Evolutionary conservation across 1,140 invertebrate genomes (phyloP).

Genomic region (Triops cancriformis): DNA sequence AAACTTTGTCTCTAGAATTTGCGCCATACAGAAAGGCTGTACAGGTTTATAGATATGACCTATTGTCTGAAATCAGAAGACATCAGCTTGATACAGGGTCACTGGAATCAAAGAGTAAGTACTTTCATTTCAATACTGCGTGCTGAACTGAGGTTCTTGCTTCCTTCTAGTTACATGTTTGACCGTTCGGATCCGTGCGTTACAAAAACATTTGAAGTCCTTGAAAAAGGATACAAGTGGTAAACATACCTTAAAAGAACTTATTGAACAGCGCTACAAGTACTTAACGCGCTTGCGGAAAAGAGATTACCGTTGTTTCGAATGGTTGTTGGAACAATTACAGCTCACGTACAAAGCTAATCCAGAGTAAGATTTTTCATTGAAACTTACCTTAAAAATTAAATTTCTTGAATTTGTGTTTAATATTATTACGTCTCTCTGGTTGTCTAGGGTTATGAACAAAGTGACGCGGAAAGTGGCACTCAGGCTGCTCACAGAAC

Average conservation of each 20-base stretch:
- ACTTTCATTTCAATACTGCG: conserved; percentile 17
- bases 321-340: conserved; percentile 73
- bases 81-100: conserved; percentile 49
- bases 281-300: conserved; percentile 54
- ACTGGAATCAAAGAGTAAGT: conserved; percentile 48
- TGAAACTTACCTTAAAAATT: no score
- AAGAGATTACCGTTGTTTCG: conserved; percentile 72
- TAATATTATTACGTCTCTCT: conserved; percentile 28
- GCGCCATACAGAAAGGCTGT: conserved; percentile 39
- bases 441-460: conserved; percentile 39
- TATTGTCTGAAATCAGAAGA: conserved; percentile 45
- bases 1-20: conserved; percentile 48
- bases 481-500: conserved; percentile 52
- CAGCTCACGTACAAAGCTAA: conserved; percentile 63
- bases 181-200: conserved; percentile 47
- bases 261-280: conserved; percentile 67
- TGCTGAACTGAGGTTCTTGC: not conserved
- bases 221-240: conserved; percentile 44
- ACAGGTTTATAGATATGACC: conserved; percentile 38
- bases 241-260: conserved; percentile 53
- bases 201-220: conserved; percentile 44
- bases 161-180: conserved; percentile 46
- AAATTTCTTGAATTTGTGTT: not conserved
- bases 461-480: conserved; percentile 57
- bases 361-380: conserved; percentile 44